phyloP scores from a whole-genome alignment of 2,113 vertebrate genomes.

The Reinhardtius hippoglossoides region DNA sequence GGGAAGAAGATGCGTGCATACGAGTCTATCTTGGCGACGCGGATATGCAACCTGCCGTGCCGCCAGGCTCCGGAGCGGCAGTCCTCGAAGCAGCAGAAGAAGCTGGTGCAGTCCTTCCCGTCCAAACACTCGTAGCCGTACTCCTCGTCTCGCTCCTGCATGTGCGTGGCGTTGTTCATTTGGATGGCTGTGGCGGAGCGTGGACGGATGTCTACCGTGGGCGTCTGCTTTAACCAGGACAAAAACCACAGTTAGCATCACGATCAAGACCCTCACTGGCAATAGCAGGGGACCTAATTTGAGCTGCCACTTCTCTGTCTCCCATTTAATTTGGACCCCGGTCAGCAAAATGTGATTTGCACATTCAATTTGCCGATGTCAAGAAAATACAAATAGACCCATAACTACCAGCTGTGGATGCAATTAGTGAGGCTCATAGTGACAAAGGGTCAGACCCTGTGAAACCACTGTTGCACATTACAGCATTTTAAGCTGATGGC shows the following conservation, averaged over 20 bases:
- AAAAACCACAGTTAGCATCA: constrained; percentile 52
- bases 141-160: constrained; percentile 97
- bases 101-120: constrained; percentile 99
- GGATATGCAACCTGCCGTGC: constrained; percentile 97
- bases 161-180: constrained; percentile 99
- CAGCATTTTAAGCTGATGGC: constrained; percentile 39
- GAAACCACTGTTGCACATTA: constrained; percentile 56
- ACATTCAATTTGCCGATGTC: constrained; percentile 51
- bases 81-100: constrained; percentile 99
- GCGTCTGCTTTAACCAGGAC: constrained; percentile 86
- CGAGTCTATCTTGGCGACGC: constrained; percentile 97
- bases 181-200: constrained; percentile 96
- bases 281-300: constrained; percentile 32
- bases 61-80: constrained; percentile 97
- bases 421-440: constrained; percentile 54
- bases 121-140: constrained; percentile 98
- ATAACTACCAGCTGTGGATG: constrained; percentile 22
- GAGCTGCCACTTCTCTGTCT: constrained; percentile 31
- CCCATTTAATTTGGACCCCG: constrained; percentile 34
- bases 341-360: constrained; percentile 58
- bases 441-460: constrained; percentile 39
- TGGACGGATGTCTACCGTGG: constrained; percentile 97
- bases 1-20: constrained; percentile 98
- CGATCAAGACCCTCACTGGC: constrained; percentile 18
- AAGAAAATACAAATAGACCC: constrained; percentile 46